Percentiles rank a stretch among this genome's conserved stretches.
These are phyloP conservation scores for Leucoma salicis DNA, from an alignment of 2,888 invertebrate genomes.

Conservation along the genomic window DNA sequence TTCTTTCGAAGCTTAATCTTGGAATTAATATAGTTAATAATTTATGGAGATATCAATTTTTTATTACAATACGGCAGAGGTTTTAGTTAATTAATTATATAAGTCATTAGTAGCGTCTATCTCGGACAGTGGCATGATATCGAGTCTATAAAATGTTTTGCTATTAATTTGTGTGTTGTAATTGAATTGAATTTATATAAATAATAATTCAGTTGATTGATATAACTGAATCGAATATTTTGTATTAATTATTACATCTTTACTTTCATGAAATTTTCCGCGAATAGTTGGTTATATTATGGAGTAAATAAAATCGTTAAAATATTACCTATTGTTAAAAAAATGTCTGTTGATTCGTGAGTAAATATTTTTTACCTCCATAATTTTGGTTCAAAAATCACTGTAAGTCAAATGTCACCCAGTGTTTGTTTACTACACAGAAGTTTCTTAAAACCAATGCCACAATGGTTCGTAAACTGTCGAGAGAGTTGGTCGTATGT, in stretches of 20 bases:
- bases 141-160: background rate
- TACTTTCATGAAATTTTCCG: background rate
- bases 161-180: too few relatives aligned
- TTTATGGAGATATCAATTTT: slow-evolving; percentile 27
- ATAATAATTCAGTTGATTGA: too few relatives aligned
- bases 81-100: slow-evolving; percentile 10
- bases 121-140: background rate
- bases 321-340: slow-evolving; percentile 11
- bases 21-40: slow-evolving; percentile 33
- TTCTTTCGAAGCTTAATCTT: slow-evolving; percentile 26
- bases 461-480: slow-evolving; percentile 72
- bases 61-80: slow-evolving; percentile 10
- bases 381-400: slow-evolving; percentile 8
- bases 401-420: slow-evolving; percentile 21
- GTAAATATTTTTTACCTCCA: slow-evolving; percentile 9
- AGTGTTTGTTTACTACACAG: slow-evolving; percentile 63
- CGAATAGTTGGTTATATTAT: background rate
- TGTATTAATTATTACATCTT: too few relatives aligned
- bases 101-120: slow-evolving; percentile 4
- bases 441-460: slow-evolving; percentile 54
- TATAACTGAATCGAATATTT: too few relatives aligned
- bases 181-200: too few relatives aligned
- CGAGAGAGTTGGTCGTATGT: slow-evolving; percentile 40
- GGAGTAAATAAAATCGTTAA: slow-evolving; percentile 1
- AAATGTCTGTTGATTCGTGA: slow-evolving; percentile 7